Conservation (phyloP, 2,888 invertebrate species). For the Alviniconcha strummeri region DNA sequence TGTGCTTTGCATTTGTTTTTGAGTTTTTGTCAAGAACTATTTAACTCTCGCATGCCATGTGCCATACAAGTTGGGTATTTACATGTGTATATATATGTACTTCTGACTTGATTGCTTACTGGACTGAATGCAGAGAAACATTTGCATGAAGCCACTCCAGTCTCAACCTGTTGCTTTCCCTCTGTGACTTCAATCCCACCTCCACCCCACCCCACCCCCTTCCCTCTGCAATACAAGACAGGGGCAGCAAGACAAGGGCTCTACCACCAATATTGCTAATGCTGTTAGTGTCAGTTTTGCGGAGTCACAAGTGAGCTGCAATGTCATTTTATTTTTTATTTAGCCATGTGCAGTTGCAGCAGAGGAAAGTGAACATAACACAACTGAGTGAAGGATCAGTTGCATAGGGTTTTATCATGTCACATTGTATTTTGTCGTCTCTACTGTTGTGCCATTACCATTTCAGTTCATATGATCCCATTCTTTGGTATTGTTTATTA, state of each 20-base stretch:
- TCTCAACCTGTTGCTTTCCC: not conserved
- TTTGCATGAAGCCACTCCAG: too few relatives aligned
- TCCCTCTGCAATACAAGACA: not conserved
- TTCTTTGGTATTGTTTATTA: not conserved
- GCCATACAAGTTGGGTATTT: too few relatives aligned
- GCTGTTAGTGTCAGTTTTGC: too few relatives aligned
- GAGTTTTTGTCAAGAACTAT: not conserved
- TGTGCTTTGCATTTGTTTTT: not conserved
- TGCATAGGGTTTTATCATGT: not conserved
- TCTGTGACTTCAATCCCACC: not conserved
- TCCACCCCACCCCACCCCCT: not conserved
- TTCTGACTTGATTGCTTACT: too few relatives aligned
- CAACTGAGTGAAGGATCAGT: too few relatives aligned
- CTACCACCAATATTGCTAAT: not conserved
- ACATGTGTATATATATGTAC: too few relatives aligned
- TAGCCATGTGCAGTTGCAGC: too few relatives aligned
- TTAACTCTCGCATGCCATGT: too few relatives aligned
- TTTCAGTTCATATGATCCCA: not conserved
- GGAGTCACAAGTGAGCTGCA: too few relatives aligned
- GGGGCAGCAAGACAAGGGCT: constrained; percentile 24
- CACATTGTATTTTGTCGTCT: constrained; percentile 15
- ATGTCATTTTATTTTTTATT: too few relatives aligned
- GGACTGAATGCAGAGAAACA: too few relatives aligned
- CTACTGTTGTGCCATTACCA: constrained; percentile 24
- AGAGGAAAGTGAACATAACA: too few relatives aligned